A percentile compares a stretch with the other conserved stretches of the same genome.
phyloP scores from a whole-genome alignment of 2,888 invertebrate species.

The Digitonthophagus gazella region DNA sequence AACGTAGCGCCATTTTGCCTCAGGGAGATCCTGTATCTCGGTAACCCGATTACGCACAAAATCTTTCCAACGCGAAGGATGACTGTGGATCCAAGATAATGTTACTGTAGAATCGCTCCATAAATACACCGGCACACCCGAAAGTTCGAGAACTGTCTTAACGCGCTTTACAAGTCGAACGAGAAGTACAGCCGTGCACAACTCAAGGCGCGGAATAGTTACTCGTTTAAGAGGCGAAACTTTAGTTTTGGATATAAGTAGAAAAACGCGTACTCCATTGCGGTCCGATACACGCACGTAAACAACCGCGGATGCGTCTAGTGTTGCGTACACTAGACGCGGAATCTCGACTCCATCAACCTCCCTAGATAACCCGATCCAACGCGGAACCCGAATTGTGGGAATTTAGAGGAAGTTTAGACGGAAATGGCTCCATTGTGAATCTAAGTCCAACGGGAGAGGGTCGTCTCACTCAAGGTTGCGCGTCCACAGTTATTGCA shows the following conservation, averaged over 20 bases:
- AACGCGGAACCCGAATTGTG: not conserved
- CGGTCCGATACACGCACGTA: not conserved
- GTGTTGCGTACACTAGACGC: not conserved
- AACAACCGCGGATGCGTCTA: not conserved
- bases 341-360: not conserved
- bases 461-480: not conserved
- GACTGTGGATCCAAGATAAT: not conserved
- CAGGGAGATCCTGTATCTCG: not conserved
- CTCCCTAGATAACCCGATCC: not conserved
- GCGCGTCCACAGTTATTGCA: slow-evolving; percentile 1
- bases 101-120: not conserved
- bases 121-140: not conserved
- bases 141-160: not conserved
- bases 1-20: not conserved
- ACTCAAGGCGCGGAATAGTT: not conserved
- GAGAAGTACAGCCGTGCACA: not conserved
- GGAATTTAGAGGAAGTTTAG: not conserved
- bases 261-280: not conserved
- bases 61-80: not conserved
- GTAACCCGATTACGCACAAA: not conserved
- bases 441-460: not conserved
- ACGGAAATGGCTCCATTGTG: not conserved
- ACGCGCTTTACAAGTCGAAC: not conserved
- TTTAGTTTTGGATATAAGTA: not conserved
- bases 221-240: not conserved